Evolutionary conservation across 2,113 vertebrate species (phyloP), one percentile per base, ranked within the genome.

Genomic region (Orycteropus afer): DNA sequence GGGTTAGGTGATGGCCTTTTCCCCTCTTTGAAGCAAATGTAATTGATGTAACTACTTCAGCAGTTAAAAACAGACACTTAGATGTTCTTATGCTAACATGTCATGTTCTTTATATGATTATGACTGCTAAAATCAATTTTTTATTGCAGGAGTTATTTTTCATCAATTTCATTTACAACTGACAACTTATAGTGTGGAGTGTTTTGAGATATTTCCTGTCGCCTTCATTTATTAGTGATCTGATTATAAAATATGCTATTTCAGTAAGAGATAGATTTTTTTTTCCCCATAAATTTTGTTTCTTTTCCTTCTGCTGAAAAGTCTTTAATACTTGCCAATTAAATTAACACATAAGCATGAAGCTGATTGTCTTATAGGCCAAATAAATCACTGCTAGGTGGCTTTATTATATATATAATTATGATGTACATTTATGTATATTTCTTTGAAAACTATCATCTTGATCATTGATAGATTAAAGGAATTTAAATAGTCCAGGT

Each of bases 111-210:
- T 85, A 93, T 65, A 55, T 59, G 65, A 51, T 81, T 85, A 89
- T 93, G 47, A 51, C 83, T 93, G 69, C 13, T 67, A 73, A 65
- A 97, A 98, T 98, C 97, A 96, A 98, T 97, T 97, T 34, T 97
- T 97, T 97, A 97, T 97, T 97, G 82, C 97, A 97, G 96, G 95
- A 98, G 97, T 59, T 95, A 96, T 97, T 97, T 97, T 67, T 98
- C 93, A 92, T 90, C 89, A 71, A n/a, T 97, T 89, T 95, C 97
- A 96, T 92, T 98, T 98, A 89, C 13, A 97, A 98, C 96, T 95
- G 96, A 74, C 86, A 86, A 77, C 80, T 94, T 61, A 79, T 65
- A 49, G 11, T 59, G 84, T 74, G 2, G 92, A 96, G 97, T 81
- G 77, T 47, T 63, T 20, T 92, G 81, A 96, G 61, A 89, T 96